Percentiles rank a stretch among this genome's conserved stretches.
These are phyloP conservation scores for Lithobates pipiens DNA, from an alignment of 2,797 vertebrate species.

Conservation along the genomic window DNA sequence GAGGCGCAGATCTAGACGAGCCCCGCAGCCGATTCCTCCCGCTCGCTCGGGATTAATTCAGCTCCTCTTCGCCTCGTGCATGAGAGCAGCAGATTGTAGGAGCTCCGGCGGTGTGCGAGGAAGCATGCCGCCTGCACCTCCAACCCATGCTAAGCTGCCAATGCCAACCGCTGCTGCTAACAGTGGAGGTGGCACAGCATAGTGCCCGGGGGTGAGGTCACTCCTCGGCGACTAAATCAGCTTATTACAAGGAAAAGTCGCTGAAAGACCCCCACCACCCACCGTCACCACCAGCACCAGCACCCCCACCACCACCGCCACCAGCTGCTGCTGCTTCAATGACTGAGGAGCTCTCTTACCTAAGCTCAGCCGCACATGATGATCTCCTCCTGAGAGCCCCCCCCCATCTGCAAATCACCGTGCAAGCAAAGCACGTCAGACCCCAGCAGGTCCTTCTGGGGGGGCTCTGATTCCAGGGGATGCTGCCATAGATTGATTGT, in stretches of 20 bases:
- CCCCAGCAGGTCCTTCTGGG: conserved; percentile 44
- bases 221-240: conserved; percentile 91
- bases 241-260: conserved; percentile 81
- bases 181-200: conserved; percentile 81
- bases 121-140: conserved; percentile 71
- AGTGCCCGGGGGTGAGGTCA: conserved; percentile 91
- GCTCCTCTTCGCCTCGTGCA: background rate
- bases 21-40: background rate
- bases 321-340: conserved; percentile 73
- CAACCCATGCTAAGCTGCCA: conserved; percentile 65
- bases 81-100: too few relatives aligned
- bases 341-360: conserved; percentile 65
- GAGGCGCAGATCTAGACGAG: background rate
- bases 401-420: conserved; percentile 68
- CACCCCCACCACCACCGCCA: conserved; percentile 60
- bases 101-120: conserved; percentile 23
- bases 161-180: conserved; percentile 66
- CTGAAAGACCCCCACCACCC: conserved; percentile 69
- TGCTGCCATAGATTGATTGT: too few relatives aligned
- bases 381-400: conserved; percentile 70
- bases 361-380: conserved; percentile 74
- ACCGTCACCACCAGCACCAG: too few relatives aligned
- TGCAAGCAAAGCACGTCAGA: conserved; percentile 73
- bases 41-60: background rate
- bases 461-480: too few relatives aligned